Conservation (phyloP, 2,113 vertebrate genomes). For the Pogonocichla stellata region DNA sequence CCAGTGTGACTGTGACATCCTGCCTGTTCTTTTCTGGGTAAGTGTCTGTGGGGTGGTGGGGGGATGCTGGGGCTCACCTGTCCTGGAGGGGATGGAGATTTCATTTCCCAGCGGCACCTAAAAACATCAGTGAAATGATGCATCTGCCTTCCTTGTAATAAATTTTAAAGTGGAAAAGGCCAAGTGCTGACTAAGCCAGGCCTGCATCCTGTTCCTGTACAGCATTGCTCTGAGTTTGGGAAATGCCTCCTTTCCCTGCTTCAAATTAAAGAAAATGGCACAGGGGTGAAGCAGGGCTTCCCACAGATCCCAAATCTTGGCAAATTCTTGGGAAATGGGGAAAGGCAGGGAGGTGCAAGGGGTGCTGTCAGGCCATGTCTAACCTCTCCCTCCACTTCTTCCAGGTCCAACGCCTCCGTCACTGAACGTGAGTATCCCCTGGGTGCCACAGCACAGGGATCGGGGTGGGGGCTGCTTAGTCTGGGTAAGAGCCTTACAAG, state of each 20-base stretch:
- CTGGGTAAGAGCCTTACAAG: not conserved
- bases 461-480: not conserved
- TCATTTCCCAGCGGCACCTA: fast-evolving
- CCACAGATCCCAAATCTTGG: not conserved
- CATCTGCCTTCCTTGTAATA: not conserved
- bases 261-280: not conserved
- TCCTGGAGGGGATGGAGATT: not conserved
- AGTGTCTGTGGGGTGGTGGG: fast-evolving
- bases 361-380: not conserved
- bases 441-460: fast-evolving
- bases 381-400: not conserved
- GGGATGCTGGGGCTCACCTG: fast-evolving
- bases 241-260: not conserved
- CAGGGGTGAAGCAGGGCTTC: not conserved
- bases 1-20: not conserved
- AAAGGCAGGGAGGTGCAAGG: not conserved
- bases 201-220: not conserved
- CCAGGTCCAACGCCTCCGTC: constrained; percentile 60
- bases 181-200: constrained; percentile 28
- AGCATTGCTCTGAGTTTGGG: not conserved
- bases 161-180: constrained; percentile 14
- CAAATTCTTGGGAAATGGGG: not conserved
- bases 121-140: fast-evolving
- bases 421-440: constrained; percentile 67
- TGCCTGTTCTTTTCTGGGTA: constrained; percentile 49